Evolutionary conservation across 2,113 vertebrate species (phyloP).

Genomic region (Coptodon bakossiorum): DNA sequence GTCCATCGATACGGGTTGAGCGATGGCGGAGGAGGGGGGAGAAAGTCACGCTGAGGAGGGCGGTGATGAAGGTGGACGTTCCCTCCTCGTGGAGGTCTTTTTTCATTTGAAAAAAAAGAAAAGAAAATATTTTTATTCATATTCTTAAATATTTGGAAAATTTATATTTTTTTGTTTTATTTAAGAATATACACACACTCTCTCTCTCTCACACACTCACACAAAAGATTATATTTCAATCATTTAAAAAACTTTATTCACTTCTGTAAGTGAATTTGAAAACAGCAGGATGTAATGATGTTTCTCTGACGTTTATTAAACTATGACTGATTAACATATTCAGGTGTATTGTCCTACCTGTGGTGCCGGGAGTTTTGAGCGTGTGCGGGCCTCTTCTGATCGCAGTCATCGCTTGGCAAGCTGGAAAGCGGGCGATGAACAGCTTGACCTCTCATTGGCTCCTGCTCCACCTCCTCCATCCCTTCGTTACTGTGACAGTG

Average conservation of each 20-base stretch:
- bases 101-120: neutral
- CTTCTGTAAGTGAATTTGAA: neutral
- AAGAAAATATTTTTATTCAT: neutral
- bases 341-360: neutral
- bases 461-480: slow-evolving; percentile 49
- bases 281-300: neutral
- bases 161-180: neutral
- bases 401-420: neutral
- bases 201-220: neutral
- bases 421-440: neutral
- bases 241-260: neutral
- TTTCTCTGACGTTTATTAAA: neutral
- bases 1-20: neutral
- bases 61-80: neutral
- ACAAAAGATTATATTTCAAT: neutral
- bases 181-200: neutral
- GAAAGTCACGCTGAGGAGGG: neutral
- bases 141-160: neutral
- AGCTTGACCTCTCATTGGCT: slow-evolving; percentile 36
- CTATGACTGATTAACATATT: neutral
- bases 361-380: neutral
- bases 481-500: slow-evolving; percentile 43
- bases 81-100: neutral
- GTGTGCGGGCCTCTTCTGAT: neutral
- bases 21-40: neutral